Base-by-base conservation (phyloP, 2,797 vertebrate species). In the Alectoris magna region DNA sequence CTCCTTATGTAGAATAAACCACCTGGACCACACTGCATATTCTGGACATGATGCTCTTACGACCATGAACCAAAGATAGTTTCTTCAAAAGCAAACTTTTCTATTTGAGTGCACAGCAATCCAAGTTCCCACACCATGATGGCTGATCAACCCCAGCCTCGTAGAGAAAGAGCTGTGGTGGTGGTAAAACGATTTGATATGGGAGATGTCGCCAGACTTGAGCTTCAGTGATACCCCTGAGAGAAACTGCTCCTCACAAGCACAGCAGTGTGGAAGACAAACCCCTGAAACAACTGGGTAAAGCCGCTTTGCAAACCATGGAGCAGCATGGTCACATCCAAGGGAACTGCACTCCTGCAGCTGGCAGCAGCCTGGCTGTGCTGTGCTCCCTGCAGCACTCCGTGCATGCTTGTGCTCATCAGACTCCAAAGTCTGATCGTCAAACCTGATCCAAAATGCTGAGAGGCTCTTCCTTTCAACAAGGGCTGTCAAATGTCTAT, bases 401-500 rank as follows among this genome's bases (percentile, higher is more conserved):
- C 4, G 19, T 1, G 14, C 2, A 76, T 44, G 43, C 59, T 87
- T 58, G 44, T 34, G 62, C 55, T 86, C 60, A 89, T 16, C 74
- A 60, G 34, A 62, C 81, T 94, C 58, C n/a, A 3, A 64, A 89
- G 64, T 74, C 62, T 78, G 70, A 71, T 86, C 67, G 51, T 56
- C 68, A 87, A 85, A 74, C 44, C 71, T 31, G 39, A 85, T 56
- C 41, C 74, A 93, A 93, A 96, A 73, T 19, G 21, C 67, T 62
- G 73, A 89, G 78, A 89, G 75, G 88, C n/a, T 58, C 51, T 41
- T 74, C 49, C 75, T 78, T 89, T 58, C 70, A 91, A 53, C 67
- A 82, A 86, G 80, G 55, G 44, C 69, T 64, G 38, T 46, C 83
- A 90, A 90, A 85, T 93, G 87, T 74, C 84, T 94, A 66, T 46